Base-by-base conservation (phyloP, 2,888 invertebrate genomes). In the Cataglyphis albicans region DNA sequence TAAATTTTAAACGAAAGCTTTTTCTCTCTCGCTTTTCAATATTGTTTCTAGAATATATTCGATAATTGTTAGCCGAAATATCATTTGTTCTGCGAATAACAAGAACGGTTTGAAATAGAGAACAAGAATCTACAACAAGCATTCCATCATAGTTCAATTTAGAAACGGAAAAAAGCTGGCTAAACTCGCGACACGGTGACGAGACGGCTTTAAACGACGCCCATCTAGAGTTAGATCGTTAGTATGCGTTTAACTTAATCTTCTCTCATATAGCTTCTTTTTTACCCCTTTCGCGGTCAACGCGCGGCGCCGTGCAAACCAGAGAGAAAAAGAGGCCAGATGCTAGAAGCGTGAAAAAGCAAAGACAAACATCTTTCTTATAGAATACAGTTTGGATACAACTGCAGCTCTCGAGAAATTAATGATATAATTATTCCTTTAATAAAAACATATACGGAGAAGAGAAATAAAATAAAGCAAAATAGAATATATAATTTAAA, bases 181-280 rank as follows among this genome's bases (percentile, higher is more conserved):
- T 67, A 78, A 82, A 85, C 83, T 84, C 80, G 84, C 52, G 86
- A 83, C 48, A 48, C 18, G 48, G 48, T 48, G 83, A 84, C 89
- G 87, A 87, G 90, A 25, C 89, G 91, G 38, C 35, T 21, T 57
- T 68, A n/a, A 65, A 44, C 15, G 35, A 68, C 55, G 44, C 25
- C 90, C 89, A 90, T 90, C 91, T 91, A 89, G 90, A 92, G 91
- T 92, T 91, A 91, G 90, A 88, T 90, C 90, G 85, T 81, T 89
- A 89, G 86, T 83, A 85, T 84, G 86, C 88, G 86, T 86, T 90
- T 88, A 84, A 86, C 85, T 89, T 88, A 74, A 74, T 74, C 91
- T 89, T 89, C 90, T 85, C 83, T 88, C 86, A 82, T 89, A 83
- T 88, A 90, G 84, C 84, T 84, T 86, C 76, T 72, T 70, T 48